phyloP scores from a whole-genome alignment of 2,113 vertebrate genomes.

The Solenodon paradoxus region DNA sequence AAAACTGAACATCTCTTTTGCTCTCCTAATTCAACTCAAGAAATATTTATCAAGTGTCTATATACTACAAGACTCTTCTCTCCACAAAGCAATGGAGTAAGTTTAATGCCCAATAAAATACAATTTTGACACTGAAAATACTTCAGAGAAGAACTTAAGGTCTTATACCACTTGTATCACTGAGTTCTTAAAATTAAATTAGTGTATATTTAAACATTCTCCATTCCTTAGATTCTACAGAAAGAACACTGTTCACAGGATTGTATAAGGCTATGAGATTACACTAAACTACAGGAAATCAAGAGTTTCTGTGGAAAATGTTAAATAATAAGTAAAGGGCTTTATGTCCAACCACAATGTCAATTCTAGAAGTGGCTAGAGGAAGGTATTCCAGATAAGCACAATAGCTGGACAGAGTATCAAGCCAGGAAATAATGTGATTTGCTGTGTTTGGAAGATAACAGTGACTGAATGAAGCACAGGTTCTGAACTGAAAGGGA shows the following conservation, averaged over 20 bases:
- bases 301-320: not conserved
- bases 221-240: not conserved
- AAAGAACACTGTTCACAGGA: not conserved
- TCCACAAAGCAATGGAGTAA: not conserved
- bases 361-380: not conserved
- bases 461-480: not conserved
- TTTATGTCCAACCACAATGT: not conserved
- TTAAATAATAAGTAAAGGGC: not conserved
- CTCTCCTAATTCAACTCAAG: slow-evolving; percentile 39
- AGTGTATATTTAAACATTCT: not conserved
- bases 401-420: not conserved
- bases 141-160: slow-evolving; percentile 20
- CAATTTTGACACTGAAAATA: slow-evolving; percentile 6
- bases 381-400: not conserved
- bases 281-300: not conserved
- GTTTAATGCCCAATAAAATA: not conserved
- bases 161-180: not conserved
- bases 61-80: not conserved
- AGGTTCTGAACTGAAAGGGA: not conserved
- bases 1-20: slow-evolving; percentile 58
- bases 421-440: not conserved
- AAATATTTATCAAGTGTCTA: slow-evolving; percentile 50
- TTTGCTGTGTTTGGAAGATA: not conserved
- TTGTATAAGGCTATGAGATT: not conserved
- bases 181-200: not conserved